Evolutionary conservation across 2,888 invertebrate genomes (phyloP).

Genomic region (Chloromyia formosa): DNA sequence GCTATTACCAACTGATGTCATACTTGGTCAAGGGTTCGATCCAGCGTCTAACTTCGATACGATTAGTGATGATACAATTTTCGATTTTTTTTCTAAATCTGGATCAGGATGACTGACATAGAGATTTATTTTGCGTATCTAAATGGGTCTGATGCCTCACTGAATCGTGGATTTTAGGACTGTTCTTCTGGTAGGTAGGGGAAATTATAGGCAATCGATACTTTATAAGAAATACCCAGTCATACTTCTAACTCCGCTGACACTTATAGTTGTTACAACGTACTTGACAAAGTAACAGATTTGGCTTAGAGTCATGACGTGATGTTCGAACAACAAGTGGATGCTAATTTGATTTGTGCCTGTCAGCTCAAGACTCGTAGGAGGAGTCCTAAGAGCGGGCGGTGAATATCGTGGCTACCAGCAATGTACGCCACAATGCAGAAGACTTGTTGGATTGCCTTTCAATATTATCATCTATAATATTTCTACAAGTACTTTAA

Average conservation of each 20-base stretch:
- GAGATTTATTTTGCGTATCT: no score
- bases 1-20: no score
- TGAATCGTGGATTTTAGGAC: no score
- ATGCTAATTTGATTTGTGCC: constrained; percentile 44
- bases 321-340: constrained; percentile 41
- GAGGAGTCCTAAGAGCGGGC: constrained; percentile 35
- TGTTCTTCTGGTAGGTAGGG: no score
- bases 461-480: constrained; percentile 40
- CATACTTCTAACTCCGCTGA: no score
- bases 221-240: neutral
- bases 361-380: constrained; percentile 39
- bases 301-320: constrained; percentile 42
- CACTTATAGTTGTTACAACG: constrained; percentile 28
- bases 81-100: no score
- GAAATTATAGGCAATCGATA: no score
- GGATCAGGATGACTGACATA: no score
- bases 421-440: constrained; percentile 14
- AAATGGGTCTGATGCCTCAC: no score
- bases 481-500: constrained; percentile 31
- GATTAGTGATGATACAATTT: no score
- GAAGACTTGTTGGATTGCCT: constrained; percentile 31
- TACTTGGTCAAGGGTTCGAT: no score
- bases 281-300: constrained; percentile 43
- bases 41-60: no score
- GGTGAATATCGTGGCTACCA: constrained; percentile 21